phyloP scores from a whole-genome alignment of 1,140 invertebrate species.

The Acromyrmex heyeri region DNA sequence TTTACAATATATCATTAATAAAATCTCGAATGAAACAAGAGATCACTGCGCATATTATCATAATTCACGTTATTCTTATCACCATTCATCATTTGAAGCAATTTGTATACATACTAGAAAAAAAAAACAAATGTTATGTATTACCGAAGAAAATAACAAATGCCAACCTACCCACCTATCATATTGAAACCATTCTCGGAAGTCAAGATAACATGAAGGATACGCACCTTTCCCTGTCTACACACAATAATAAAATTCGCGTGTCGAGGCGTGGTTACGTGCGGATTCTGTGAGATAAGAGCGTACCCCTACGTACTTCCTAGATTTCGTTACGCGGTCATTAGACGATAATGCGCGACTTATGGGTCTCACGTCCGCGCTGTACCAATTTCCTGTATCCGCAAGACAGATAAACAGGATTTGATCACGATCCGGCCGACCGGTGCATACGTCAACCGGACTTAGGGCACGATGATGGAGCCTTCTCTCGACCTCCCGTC shows the following conservation, averaged over 20 bases:
- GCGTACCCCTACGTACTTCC: slow-evolving; percentile 9
- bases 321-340: slow-evolving; percentile 15
- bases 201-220: slow-evolving; percentile 20
- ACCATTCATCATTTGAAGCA: neutral
- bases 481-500: slow-evolving; percentile 56
- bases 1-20: neutral
- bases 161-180: neutral
- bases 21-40: neutral
- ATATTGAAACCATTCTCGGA: slow-evolving; percentile 36
- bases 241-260: neutral
- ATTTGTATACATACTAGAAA: neutral
- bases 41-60: neutral
- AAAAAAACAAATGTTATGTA: neutral
- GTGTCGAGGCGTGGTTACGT: slow-evolving; percentile 11
- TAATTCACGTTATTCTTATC: neutral
- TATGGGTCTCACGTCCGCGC: neutral
- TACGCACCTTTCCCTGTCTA: neutral
- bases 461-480: slow-evolving; percentile 23
- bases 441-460: neutral
- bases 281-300: slow-evolving; percentile 33
- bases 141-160: neutral
- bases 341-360: slow-evolving; percentile 9
- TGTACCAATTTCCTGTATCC: slow-evolving; percentile 35
- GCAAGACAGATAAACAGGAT: neutral
- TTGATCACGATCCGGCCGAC: neutral